phyloP scores from a whole-genome alignment of 2,888 invertebrate genomes.

The Machimus atricapillus region DNA sequence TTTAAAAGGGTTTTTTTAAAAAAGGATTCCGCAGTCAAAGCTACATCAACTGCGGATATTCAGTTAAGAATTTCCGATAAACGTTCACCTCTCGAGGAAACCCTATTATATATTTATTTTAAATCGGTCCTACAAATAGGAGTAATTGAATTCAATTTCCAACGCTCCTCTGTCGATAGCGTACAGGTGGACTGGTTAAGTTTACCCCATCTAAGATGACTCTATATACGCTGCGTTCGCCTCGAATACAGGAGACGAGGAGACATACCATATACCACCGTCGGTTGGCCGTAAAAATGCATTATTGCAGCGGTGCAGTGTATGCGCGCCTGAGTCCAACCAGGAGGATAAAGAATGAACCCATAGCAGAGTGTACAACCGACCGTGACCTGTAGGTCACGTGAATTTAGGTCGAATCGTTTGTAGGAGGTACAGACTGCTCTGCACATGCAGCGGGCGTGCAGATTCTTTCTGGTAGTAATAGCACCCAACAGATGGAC shows the following conservation, averaged over 20 bases:
- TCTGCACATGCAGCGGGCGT: background rate
- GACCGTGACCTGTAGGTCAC: constrained; percentile 40
- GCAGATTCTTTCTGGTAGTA: background rate
- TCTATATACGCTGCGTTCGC: background rate
- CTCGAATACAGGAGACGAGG: background rate
- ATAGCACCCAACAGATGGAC: constrained; percentile 18
- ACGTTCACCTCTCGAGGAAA: background rate
- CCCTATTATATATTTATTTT: background rate
- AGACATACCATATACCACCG: background rate
- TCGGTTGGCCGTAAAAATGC: background rate
- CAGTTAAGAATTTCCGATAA: background rate
- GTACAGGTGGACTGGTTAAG: background rate
- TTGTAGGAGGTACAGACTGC: background rate
- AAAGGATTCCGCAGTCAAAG: background rate
- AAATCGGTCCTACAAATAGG: background rate
- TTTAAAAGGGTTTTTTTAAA: background rate
- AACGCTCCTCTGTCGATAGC: background rate
- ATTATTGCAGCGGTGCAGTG: background rate
- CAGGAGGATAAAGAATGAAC: constrained; percentile 6
- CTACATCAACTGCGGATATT: background rate
- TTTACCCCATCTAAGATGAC: background rate
- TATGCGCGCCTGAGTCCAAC: background rate
- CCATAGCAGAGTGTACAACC: constrained; percentile 14
- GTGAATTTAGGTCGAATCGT: constrained; percentile 34
- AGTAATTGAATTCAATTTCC: background rate